Conservation (phyloP, 2,888 invertebrate genomes). For the Crocallis elinguaria region DNA sequence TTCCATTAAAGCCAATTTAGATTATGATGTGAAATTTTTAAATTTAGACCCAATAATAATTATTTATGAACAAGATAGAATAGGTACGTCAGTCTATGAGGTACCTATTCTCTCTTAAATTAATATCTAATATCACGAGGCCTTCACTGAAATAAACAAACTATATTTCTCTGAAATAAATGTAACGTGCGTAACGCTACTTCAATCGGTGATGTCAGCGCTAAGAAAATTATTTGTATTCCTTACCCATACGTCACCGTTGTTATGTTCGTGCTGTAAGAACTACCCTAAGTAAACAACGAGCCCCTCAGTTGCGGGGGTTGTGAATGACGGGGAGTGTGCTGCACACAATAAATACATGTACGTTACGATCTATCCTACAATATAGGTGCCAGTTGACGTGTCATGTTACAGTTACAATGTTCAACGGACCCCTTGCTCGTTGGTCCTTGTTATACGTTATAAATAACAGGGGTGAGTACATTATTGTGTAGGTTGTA, state of each 20-base stretch:
- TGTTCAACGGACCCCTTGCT: conserved; percentile 2
- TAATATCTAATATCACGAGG: too few species aligned
- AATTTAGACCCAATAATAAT: too few species aligned
- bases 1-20: too few species aligned
- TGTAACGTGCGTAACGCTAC: neutral
- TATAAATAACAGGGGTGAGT: neutral
- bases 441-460: neutral
- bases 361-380: neutral
- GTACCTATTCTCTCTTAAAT: too few species aligned
- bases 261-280: conserved; percentile 11
- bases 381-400: neutral
- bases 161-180: too few species aligned
- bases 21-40: too few species aligned
- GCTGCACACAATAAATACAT: conserved; percentile 14
- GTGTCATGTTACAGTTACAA: conserved; percentile 1
- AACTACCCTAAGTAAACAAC: conserved; percentile 19
- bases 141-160: too few species aligned
- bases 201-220: conserved; percentile 2
- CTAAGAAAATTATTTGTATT: conserved; percentile 13
- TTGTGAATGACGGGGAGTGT: neutral
- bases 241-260: conserved; percentile 9
- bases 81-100: too few species aligned
- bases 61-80: too few species aligned
- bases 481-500: neutral
- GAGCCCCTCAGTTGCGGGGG: neutral